Conservation (phyloP, 2,797 vertebrate genomes). For the Mormyrus hasselquistii region DNA sequence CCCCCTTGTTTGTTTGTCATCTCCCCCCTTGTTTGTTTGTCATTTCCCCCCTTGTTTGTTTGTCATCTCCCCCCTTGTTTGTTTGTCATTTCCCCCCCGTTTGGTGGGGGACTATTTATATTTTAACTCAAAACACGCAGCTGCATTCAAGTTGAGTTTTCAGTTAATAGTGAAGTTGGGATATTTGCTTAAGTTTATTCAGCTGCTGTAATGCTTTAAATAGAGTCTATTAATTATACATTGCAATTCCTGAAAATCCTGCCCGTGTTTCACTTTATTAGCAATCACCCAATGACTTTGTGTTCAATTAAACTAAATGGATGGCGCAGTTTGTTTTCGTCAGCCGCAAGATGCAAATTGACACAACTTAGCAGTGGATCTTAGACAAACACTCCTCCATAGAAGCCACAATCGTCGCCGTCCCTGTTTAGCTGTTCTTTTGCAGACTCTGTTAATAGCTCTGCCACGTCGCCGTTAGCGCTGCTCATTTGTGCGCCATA, state of each 20-base stretch:
- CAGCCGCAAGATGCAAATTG: background rate
- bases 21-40: background rate
- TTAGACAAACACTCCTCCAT: background rate
- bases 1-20: too few species aligned
- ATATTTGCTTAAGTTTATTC: background rate
- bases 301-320: conserved; percentile 11
- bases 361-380: background rate
- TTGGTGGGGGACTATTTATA: background rate
- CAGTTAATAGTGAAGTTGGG: background rate
- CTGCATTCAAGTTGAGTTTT: background rate
- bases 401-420: background rate
- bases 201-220: background rate
- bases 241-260: background rate
- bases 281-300: background rate
- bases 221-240: background rate
- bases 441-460: background rate
- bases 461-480: background rate
- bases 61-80: too few species aligned
- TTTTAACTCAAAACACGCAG: background rate
- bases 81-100: background rate
- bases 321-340: background rate
- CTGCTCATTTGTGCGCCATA: background rate
- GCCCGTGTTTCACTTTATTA: background rate
- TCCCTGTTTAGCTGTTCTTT: background rate
- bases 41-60: background rate